phyloP scores from a whole-genome alignment of 2,797 vertebrate genomes.

The Gambelia wislizenii region DNA sequence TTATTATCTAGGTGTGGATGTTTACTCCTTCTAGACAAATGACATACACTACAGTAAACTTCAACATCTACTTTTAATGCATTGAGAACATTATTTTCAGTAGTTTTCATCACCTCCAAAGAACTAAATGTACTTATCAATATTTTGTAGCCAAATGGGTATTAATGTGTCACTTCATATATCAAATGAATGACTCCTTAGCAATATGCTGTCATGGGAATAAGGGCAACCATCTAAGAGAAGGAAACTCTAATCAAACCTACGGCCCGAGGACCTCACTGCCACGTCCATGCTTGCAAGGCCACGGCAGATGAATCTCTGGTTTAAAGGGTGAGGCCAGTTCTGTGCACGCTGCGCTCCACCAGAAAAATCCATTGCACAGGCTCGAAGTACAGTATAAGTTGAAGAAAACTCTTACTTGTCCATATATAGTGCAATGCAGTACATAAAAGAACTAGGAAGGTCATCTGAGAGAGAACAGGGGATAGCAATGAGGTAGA shows the following conservation, averaged over 20 bases:
- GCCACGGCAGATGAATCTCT: too few species aligned
- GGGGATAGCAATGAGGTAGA: not conserved
- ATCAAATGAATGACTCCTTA: slow-evolving; percentile 31
- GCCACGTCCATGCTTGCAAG: too few species aligned
- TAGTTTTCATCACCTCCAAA: slow-evolving; percentile 21
- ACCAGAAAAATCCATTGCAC: too few species aligned
- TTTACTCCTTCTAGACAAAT: slow-evolving; percentile 61
- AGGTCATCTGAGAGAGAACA: not conserved
- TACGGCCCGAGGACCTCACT: too few species aligned
- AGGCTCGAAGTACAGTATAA: too few species aligned
- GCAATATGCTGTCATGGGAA: not conserved
- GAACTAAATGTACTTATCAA: slow-evolving; percentile 16
- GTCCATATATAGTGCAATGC: slow-evolving; percentile 8
- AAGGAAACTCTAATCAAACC: too few species aligned
- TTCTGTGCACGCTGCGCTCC: too few species aligned
- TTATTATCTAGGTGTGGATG: slow-evolving; percentile 70
- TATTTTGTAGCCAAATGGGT: slow-evolving; percentile 15
- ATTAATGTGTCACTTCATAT: slow-evolving; percentile 9
- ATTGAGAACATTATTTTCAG: slow-evolving; percentile 44
- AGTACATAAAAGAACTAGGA: not conserved
- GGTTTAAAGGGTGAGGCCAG: too few species aligned
- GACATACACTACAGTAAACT: slow-evolving; percentile 61
- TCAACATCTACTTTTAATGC: slow-evolving; percentile 34
- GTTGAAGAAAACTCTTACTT: not conserved
- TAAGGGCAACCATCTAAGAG: slow-evolving; percentile 40